Evolutionary conservation across 2,797 vertebrate species (phyloP).

Genomic region (Rhinogobio ventralis): DNA sequence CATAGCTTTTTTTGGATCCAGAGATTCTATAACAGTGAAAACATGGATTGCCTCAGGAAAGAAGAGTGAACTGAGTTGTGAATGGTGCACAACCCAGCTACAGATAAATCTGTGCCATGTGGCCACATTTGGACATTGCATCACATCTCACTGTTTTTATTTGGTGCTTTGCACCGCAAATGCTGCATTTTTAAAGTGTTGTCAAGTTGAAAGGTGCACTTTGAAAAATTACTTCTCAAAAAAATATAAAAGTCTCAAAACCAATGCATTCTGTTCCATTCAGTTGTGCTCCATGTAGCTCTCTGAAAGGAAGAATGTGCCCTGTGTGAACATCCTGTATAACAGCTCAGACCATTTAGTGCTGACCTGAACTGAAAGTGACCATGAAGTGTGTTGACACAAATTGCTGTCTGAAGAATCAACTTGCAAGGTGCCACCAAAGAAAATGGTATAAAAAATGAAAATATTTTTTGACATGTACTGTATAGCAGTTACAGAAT

Average conservation of each 20-base stretch:
- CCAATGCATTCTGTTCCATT: conserved; percentile 1
- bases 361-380: conserved; percentile 19
- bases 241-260: background rate
- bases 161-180: background rate
- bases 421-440: background rate
- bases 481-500: background rate
- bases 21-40: background rate
- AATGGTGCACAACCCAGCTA: background rate
- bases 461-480: background rate
- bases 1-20: background rate
- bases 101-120: background rate
- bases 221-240: background rate
- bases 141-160: background rate
- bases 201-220: background rate
- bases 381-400: conserved; percentile 1
- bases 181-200: background rate
- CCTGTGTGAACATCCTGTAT: background rate
- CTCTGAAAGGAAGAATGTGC: conserved; percentile 22
- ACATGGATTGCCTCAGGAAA: background rate
- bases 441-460: background rate
- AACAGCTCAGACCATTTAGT: conserved; percentile 11
- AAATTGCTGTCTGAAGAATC: conserved; percentile 16
- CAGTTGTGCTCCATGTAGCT: conserved; percentile 11
- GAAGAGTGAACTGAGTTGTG: background rate
- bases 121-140: background rate